Evolutionary conservation across 2,888 invertebrate genomes (phyloP).

Genomic region (Patella ulyssiponensis): DNA sequence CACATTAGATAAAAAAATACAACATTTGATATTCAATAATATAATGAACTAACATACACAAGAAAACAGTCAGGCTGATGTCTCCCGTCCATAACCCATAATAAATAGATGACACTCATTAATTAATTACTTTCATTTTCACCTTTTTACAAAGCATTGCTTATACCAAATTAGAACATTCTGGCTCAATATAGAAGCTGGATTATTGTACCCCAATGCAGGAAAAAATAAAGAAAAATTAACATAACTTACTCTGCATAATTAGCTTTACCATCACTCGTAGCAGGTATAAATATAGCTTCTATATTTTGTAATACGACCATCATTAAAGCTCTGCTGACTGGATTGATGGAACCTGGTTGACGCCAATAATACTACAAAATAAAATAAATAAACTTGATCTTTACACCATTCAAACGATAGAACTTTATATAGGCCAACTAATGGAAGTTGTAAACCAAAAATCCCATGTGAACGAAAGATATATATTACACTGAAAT

Average conservation of each 20-base stretch:
- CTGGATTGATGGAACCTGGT: conserved; percentile 64
- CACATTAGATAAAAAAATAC: background rate
- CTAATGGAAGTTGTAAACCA: background rate
- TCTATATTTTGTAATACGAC: conserved; percentile 90
- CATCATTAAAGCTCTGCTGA: conserved; percentile 88
- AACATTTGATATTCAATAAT: too few species aligned
- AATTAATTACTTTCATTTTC: too few species aligned
- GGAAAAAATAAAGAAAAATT: too few species aligned
- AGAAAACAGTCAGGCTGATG: too few species aligned
- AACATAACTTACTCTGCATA: conserved; percentile 39
- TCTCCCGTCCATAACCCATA: too few species aligned
- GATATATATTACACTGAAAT: too few species aligned
- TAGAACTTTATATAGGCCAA: background rate
- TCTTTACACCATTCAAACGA: background rate
- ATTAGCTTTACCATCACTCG: conserved; percentile 47
- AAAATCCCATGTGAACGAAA: background rate
- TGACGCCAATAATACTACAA: conserved; percentile 43
- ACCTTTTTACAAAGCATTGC: too few species aligned
- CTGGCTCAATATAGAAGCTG: too few species aligned
- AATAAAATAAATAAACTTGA: background rate
- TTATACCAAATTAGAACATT: too few species aligned
- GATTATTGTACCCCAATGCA: too few species aligned
- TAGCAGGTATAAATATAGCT: conserved; percentile 83
- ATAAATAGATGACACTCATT: too few species aligned
- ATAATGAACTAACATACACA: too few species aligned